These are phyloP conservation scores for Peromyscus polionotus DNA, from an alignment of 2,113 vertebrate genomes.

Conservation along the genomic window DNA sequence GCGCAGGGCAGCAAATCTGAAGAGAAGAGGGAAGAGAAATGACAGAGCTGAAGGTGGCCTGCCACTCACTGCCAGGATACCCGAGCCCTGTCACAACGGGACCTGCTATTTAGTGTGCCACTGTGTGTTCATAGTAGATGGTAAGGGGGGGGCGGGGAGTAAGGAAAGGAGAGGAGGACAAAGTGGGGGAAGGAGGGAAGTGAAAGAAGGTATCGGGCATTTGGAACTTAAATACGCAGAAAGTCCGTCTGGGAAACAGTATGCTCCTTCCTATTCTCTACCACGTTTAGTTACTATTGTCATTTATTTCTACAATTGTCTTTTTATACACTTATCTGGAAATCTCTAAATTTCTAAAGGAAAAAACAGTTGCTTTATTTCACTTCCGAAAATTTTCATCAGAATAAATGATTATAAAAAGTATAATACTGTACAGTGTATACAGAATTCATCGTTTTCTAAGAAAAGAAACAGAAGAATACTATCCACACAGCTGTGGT, in stretches of 20 bases:
- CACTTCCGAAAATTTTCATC: constrained; percentile 38
- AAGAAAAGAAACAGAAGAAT: neutral
- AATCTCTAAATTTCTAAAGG: constrained; percentile 34
- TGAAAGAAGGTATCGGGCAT: no score
- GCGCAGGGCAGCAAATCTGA: neutral
- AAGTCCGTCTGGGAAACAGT: neutral
- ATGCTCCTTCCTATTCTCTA: neutral
- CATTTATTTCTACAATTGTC: neutral
- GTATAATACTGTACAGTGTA: neutral
- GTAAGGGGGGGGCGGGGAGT: neutral
- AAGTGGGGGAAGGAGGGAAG: no score
- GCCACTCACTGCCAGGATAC: neutral
- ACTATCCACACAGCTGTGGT: neutral
- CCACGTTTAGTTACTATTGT: neutral
- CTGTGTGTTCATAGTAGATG: neutral
- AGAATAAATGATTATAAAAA: constrained; percentile 8
- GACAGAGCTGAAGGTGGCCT: neutral
- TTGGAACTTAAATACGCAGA: neutral
- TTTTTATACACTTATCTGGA: constrained; percentile 17
- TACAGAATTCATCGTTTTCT: constrained; percentile 1
- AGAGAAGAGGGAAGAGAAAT: neutral
- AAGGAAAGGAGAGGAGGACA: neutral
- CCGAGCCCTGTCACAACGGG: neutral
- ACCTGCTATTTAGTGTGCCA: neutral
- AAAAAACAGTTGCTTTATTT: constrained; percentile 30